These are phyloP conservation scores for Helarctos malayanus DNA, from an alignment of 2,797 vertebrate species.

Conservation along the genomic window DNA sequence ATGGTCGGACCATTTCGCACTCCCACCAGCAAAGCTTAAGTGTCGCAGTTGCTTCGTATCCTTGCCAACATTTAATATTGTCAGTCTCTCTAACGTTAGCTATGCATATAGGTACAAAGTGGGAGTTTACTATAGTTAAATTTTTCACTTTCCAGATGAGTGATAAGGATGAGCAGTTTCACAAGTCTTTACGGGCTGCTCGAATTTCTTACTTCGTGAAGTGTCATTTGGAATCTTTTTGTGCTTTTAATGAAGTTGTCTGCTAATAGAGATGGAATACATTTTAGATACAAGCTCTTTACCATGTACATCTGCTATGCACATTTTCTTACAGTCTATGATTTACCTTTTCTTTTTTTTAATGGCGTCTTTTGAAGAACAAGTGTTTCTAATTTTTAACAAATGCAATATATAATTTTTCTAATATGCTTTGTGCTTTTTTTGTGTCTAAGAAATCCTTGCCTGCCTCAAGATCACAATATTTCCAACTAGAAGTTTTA, in stretches of 20 bases:
- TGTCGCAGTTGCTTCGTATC: background rate
- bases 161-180: background rate
- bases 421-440: background rate
- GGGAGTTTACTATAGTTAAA: background rate
- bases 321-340: background rate
- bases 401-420: background rate
- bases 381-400: background rate
- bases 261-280: background rate
- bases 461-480: background rate
- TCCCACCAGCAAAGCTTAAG: background rate
- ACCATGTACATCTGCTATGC: background rate
- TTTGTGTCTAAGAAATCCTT: background rate
- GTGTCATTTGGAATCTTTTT: background rate
- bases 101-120: background rate
- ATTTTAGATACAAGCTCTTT: background rate
- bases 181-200: background rate
- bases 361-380: background rate
- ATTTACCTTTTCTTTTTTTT: background rate
- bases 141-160: background rate
- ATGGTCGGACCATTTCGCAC: background rate
- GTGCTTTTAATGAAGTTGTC: background rate
- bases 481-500: background rate
- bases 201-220: background rate
- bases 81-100: background rate
- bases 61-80: background rate